Base-by-base conservation (phyloP, 2,888 invertebrate species). In the Polymixis lichenea region DNA sequence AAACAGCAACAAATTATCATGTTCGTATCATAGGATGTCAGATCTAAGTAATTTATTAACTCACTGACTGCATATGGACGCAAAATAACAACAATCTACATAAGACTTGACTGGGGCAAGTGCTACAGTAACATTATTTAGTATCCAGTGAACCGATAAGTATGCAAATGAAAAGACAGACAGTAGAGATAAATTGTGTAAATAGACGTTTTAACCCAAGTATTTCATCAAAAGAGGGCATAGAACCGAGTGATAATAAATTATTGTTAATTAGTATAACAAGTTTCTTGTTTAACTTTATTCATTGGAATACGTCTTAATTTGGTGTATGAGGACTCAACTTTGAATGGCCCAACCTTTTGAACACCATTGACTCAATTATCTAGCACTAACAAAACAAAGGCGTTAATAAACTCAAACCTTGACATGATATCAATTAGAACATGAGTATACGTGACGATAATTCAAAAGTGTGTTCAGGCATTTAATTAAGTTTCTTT, bases 81-180 rank as follows among this genome's bases (percentile, higher is more conserved):
- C 75, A 84, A 78, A 87, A 83, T 86, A 85, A 80, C 79, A 86
- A 80, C 83, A 86, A 88, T 88, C 84, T 89, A 85, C 86, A 87
- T 86, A 78, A 85, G 80, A 86, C 84, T 88, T 85, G 85, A 88
- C 86, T 87, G 75, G 75, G 75, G 76, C 83, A 85, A 80, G 81
- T 86, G 83, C 87, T 88, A 89, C 82, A 85, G 80, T 78, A 86
- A 84, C 77, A 83, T 86, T 90, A 89, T 88, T 90, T 86, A 89
- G 83, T 87, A 90, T 82, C 85, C 85, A 88, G 77, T 80, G 80
- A 80, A 77, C 79, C 76, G 92, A 93, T 92, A 93, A 90, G 85
- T 86, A 91, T 90, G 89, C 89, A 90, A 91, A 91, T 91, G 88
- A 88, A 88, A 87, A 83, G 78, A 75, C 77, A 71, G 83, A 77